These are phyloP conservation scores for Astreopora myriophthalma DNA, from an alignment of 64 coral and sea anemone genomes.

Conservation along the genomic window DNA sequence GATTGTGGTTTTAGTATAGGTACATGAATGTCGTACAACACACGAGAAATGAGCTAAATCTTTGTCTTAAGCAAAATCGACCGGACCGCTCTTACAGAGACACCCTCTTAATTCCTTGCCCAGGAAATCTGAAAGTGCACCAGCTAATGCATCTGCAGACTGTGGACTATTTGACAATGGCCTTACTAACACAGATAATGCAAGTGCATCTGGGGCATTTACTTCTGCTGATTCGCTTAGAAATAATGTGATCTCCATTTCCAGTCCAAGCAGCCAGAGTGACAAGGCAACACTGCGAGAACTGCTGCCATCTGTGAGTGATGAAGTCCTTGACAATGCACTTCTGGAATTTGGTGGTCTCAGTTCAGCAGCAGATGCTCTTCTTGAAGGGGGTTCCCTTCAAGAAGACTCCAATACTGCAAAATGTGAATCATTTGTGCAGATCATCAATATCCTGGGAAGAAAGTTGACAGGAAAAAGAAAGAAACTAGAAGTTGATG, in stretches of 20 bases:
- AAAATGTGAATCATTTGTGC: not conserved
- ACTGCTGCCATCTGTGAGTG: not conserved
- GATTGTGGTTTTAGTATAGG: too few species aligned
- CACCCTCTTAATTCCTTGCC: not conserved
- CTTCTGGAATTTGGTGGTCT: not conserved
- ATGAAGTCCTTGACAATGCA: not conserved
- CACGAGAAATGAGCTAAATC: too few species aligned
- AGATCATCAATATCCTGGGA: not conserved
- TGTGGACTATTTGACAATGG: not conserved
- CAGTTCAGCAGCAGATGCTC: not conserved
- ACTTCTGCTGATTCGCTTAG: not conserved
- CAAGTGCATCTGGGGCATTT: not conserved
- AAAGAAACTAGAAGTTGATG: slow-evolving; percentile 49
- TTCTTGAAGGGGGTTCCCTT: not conserved
- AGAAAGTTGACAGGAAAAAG: not conserved
- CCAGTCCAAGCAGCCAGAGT: not conserved
- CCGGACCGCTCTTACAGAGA: too few species aligned
- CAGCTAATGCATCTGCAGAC: not conserved
- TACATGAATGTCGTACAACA: too few species aligned
- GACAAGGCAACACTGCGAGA: not conserved
- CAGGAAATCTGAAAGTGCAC: not conserved
- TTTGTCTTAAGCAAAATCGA: too few species aligned
- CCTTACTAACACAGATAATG: not conserved
- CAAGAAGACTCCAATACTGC: not conserved
- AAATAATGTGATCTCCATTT: not conserved